Evolutionary conservation across 2,888 invertebrate species (phyloP), one percentile per base, ranked within the genome.

Genomic region (Gryllus longicercus): DNA sequence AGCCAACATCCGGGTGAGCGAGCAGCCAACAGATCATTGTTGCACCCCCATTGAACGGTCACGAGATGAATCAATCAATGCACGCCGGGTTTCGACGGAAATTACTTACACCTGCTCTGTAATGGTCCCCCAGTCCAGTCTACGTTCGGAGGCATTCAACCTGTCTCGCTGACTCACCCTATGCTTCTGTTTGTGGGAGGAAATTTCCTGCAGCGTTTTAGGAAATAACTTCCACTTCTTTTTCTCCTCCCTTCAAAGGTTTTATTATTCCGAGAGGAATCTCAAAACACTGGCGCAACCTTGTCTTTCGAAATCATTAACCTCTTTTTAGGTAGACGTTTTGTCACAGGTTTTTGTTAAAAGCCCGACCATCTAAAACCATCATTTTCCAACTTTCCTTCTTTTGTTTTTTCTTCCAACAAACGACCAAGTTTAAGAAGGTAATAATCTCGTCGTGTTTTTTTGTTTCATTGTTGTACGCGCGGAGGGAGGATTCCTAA

Each of bases 31-130:
- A 63, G 16, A 63, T 63, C 63, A 63, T 63, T 63, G 63, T 63
- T 63, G n/a, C 14, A 63, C 16, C 5, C 4, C n/a, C 63, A 63
- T 63, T 14, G 16, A 63, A 63, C 63, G 63, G n/a, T 18, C 63
- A 63, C 63, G n/a, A 63, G 63, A 63, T 63, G 63, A 63, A 63
- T 63, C 63, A 63, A 63, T 63, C 63, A 63, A n/a, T 63, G 63
- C 38, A 38, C 38, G 38, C n/a, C 12, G 63, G 63, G 63, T 63
- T 63, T 63, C n/a, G 63, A 16, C 63, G 63, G 63, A 63, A 63
- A 63, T 63, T 63, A 63, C 63, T 63, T 63, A 63, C 63, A 63
- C 63, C 63, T 63, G 63, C 63, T 14, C 14, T 14, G 14, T 63
- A 63, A 63, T 63, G n/a, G 63, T 38, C 38, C 38, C 8, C 38